Conservation (phyloP, 2,888 invertebrate species). For the Stegophylla sp. region DNA sequence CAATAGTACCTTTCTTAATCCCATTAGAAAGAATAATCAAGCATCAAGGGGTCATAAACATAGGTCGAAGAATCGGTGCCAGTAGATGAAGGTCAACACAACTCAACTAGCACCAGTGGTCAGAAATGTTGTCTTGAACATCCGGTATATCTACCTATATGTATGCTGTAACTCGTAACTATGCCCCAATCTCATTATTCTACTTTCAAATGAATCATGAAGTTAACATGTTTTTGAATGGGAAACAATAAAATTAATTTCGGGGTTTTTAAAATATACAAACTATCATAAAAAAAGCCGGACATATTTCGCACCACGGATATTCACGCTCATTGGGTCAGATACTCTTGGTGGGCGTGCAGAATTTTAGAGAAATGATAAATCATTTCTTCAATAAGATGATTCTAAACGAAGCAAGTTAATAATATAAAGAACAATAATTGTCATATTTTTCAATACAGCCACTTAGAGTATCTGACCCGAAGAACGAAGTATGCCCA, state of each 20-base stretch:
- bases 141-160: constrained; percentile 42
- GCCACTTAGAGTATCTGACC: too few relatives aligned
- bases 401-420: too few relatives aligned
- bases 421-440: too few relatives aligned
- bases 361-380: too few relatives aligned
- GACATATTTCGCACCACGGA: too few relatives aligned
- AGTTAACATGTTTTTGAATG: constrained; percentile 20
- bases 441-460: too few relatives aligned
- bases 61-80: constrained; percentile 47
- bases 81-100: constrained; percentile 54
- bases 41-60: constrained; percentile 41
- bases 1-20: constrained; percentile 9
- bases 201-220: constrained; percentile 39
- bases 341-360: too few relatives aligned
- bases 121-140: constrained; percentile 49
- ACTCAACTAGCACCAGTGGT: constrained; percentile 43
- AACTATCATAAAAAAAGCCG: neutral
- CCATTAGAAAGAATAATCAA: constrained; percentile 11
- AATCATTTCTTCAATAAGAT: too few relatives aligned
- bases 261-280: neutral
- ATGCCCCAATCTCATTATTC: constrained; percentile 48
- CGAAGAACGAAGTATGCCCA: too few relatives aligned
- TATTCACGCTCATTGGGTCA: too few relatives aligned
- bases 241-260: constrained; percentile 5
- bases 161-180: constrained; percentile 32